These are phyloP conservation scores for Tokudaia tokunoshimensis DNA, from an alignment of 2,797 vertebrate species.

Conservation along the genomic window DNA sequence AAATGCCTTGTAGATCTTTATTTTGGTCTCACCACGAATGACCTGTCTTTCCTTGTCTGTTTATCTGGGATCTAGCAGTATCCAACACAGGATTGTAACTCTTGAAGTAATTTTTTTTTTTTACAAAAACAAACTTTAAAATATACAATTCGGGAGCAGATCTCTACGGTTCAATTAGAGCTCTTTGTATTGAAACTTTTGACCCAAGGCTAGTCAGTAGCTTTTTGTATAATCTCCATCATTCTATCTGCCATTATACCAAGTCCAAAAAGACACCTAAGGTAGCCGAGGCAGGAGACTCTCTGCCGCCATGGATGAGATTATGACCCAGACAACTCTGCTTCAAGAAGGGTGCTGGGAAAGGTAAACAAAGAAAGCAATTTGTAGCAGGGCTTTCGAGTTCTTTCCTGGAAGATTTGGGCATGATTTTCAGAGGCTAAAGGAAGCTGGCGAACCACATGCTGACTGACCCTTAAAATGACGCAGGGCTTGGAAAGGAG, in stretches of 20 bases:
- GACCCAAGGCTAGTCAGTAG: background rate
- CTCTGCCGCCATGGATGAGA: background rate
- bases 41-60: background rate
- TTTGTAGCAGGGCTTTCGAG: background rate
- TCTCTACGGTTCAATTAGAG: background rate
- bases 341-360: constrained; percentile 8
- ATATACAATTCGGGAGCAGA: constrained; percentile 16
- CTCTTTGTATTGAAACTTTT: background rate
- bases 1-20: background rate
- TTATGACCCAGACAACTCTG: background rate
- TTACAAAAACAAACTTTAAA: background rate
- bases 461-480: constrained; percentile 43
- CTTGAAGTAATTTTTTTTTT: constrained; percentile 32
- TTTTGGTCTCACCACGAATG: background rate
- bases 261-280: background rate
- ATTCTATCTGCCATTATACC: background rate
- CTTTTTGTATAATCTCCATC: background rate
- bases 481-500: constrained; percentile 64
- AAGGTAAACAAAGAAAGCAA: background rate
- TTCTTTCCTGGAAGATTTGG: background rate
- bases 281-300: background rate
- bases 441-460: constrained; percentile 14
- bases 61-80: constrained; percentile 39
- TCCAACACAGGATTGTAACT: constrained; percentile 15
- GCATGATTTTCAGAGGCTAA: background rate